Base-by-base conservation (phyloP, 2,113 vertebrate species). In the Ictalurus punctatus region DNA sequence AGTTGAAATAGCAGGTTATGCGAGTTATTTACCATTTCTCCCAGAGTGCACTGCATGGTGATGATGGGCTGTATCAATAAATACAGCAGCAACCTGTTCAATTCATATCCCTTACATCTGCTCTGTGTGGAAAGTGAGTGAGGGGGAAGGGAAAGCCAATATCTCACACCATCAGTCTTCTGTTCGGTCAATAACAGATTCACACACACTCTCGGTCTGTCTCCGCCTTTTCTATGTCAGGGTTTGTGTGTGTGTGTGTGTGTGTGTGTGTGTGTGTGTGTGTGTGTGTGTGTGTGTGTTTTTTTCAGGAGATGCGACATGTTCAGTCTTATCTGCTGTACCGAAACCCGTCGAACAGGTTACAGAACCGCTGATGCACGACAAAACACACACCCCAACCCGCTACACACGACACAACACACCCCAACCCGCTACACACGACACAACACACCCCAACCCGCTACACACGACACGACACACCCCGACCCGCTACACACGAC, bases 311-410 rank as follows among this genome's bases (percentile, higher is more conserved):
- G 27, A n/a, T 23, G 19, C 4, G 14, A 65, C 56, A 56, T 81
- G 61, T 87, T 30, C 19, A 0, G 61, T 65, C 44, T 52, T 52
- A 34, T 48, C 56, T 58, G 8, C 12, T 58, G 25, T 4, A 27
- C 25, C 1, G 13, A 37, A 87, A 88, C 81, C 40, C 8, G 87
- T 25, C 25, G 40, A 71, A 58, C 87, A 52, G 67, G 87, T 88
- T 74, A 54, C n/a, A 76, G 17, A 78, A 80, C 21, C 30, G n/a
- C 8, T 59, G 85, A 76, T 71, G 19, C 19, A 14, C 13, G 10
- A 19, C 21, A 56, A 1, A 69, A 73, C 37, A 58, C n/a, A 44
- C 67, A 14, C 76, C 54, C 25, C 27, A 34, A 34, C 13, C n/a
- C 44, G 4, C 23, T 52, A 8, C 25, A 16, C 44, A 27, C 16